Evolutionary conservation across 2,113 vertebrate genomes (phyloP).

Genomic region (Phalacrocorax carbo): DNA sequence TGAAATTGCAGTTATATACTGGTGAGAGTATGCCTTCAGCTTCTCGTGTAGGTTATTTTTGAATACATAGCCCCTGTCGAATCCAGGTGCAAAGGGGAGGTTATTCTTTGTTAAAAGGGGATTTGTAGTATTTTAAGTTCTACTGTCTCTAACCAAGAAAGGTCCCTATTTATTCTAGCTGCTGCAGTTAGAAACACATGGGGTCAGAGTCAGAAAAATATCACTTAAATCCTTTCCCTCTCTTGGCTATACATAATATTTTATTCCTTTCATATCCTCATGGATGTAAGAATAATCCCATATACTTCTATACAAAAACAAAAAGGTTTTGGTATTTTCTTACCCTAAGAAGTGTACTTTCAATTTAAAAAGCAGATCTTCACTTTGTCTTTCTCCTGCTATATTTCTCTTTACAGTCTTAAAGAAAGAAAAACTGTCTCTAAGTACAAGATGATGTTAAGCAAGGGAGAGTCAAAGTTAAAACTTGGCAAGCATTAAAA

Average conservation of each 20-base stretch:
- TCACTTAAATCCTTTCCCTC: background rate
- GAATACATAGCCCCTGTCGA: background rate
- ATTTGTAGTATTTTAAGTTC: background rate
- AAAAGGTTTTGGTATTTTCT: background rate
- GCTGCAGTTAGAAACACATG: background rate
- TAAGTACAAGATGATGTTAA: background rate
- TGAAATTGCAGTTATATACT: background rate
- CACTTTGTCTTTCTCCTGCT: background rate
- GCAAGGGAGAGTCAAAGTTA: background rate
- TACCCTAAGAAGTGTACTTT: background rate
- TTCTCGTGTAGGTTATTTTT: background rate
- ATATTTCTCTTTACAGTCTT: background rate
- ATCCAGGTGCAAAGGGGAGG: background rate
- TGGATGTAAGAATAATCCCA: background rate
- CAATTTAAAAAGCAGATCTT: constrained; percentile 25
- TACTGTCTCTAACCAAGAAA: background rate
- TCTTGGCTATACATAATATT: background rate
- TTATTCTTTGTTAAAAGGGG: background rate
- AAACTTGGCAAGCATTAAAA: constrained; percentile 25
- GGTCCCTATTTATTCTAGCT: background rate
- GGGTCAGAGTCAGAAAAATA: background rate
- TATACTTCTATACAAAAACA: background rate
- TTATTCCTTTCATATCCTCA: background rate
- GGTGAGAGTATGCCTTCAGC: background rate
- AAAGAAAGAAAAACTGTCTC: background rate